Conservation (phyloP, 2,888 invertebrate genomes). For the Sympetrum striolatum region DNA sequence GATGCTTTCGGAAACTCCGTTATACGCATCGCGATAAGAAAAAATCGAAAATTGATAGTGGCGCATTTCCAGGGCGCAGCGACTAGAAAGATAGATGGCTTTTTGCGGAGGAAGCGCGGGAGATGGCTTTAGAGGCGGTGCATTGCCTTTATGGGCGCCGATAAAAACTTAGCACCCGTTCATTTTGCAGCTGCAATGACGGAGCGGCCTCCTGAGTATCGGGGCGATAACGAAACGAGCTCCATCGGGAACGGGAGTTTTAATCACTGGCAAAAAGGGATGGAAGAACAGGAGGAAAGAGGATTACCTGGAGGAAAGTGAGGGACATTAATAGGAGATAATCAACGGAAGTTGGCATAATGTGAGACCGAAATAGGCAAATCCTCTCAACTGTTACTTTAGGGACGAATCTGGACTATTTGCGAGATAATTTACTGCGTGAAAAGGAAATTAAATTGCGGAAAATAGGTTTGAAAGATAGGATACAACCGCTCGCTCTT, state of each 20-base stretch:
- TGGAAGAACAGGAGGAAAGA: neutral
- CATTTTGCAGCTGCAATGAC: conserved; percentile 37
- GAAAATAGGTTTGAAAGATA: no score
- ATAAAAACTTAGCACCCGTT: conserved; percentile 44
- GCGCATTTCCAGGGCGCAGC: neutral
- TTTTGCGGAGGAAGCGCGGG: neutral
- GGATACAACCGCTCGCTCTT: no score
- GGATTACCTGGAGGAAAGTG: neutral
- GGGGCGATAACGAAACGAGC: conserved; percentile 33
- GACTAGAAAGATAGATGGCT: neutral
- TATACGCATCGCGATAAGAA: neutral
- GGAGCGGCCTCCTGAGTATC: conserved; percentile 19
- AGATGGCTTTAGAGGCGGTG: conserved; percentile 22
- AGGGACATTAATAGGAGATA: neutral
- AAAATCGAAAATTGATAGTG: neutral
- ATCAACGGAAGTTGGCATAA: neutral
- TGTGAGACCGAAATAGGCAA: no score
- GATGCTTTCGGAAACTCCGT: neutral
- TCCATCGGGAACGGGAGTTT: conserved; percentile 24
- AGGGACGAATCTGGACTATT: no score
- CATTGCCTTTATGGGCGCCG: conserved; percentile 42
- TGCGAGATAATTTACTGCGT: no score
- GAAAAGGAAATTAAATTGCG: no score
- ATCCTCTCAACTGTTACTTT: no score
- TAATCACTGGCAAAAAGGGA: conserved; percentile 26